Base-by-base conservation (phyloP, 2,888 invertebrate genomes). In the Diachrysia chrysitis region DNA sequence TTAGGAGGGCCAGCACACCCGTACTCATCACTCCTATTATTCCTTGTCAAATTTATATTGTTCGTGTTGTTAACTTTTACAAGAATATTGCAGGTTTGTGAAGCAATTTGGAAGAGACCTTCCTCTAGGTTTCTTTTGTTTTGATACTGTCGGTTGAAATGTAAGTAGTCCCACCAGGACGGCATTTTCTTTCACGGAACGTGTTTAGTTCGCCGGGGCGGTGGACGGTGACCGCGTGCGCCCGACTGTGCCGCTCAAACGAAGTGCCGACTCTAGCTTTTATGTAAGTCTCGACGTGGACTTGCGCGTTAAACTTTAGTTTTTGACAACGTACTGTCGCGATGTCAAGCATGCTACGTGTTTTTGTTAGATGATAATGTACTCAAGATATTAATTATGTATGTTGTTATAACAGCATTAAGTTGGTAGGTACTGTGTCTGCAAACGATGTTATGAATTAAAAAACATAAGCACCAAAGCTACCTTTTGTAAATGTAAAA, bases 31-130 rank as follows among this genome's bases (percentile, higher is more conserved):
- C 96, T 97, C 66, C 96, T 94, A 72, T 96, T 96, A 84, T 96
- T 96, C 58, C 97, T 96, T 82, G 96, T 97, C 83, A 95, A 86
- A 83, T 96, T 97, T 71, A 97, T 97, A 87, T 97, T 97, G 89
- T 97, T 97, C 58, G 97, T 97, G 83, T 97, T 97, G 88, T 97
- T 97, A 76, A 97, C 97, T 96, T 97, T 97, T 66, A 97, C 97
- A 71, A 97, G 92, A 77, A 97, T 96, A 87, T 97, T 97, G 85
- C 97, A 97, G 66, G 97, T 97, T 89, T 97, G 97, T 16, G 97
- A 97, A 5, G 97, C 97, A 78, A 97, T 97, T 94, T 97, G 97
- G 86, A 97, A 97, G 37, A 97, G 93, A 7, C 97, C 97, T 85
- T 97, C 97, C 85, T 97, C 97, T 76, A 97, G 90, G 89, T 97